Conservation (phyloP, 2,888 invertebrate species). For the Drosophila paramelanica region DNA sequence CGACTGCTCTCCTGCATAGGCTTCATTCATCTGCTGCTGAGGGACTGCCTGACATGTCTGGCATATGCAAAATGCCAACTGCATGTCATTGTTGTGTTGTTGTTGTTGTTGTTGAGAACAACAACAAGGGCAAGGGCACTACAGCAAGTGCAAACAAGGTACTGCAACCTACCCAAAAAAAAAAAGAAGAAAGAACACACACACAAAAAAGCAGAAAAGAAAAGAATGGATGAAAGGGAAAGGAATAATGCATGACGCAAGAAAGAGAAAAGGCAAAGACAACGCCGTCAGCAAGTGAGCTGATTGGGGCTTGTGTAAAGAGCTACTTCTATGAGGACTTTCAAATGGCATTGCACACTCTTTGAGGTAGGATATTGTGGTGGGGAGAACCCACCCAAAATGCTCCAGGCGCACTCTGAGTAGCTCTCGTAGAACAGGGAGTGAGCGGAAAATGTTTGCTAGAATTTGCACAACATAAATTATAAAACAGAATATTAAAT, state of each 20-base stretch:
- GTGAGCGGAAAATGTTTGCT: slow-evolving; percentile 10
- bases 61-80: slow-evolving; percentile 69
- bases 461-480: slow-evolving; percentile 14
- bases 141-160: slow-evolving; percentile 64
- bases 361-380: slow-evolving; percentile 6
- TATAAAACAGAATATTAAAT: slow-evolving; percentile 33
- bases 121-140: slow-evolving; percentile 70
- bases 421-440: slow-evolving; percentile 25
- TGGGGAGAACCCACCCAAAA: background rate
- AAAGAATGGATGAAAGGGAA: slow-evolving; percentile 1
- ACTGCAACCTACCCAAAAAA: slow-evolving; percentile 29
- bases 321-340: slow-evolving; percentile 50
- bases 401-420: slow-evolving; percentile 35
- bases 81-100: slow-evolving; percentile 32
- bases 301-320: slow-evolving; percentile 52
- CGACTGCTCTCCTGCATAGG: slow-evolving; percentile 25
- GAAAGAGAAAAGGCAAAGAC: slow-evolving; percentile 29
- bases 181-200: slow-evolving; percentile 3
- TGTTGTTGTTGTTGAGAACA: slow-evolving; percentile 27
- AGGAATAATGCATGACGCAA: background rate
- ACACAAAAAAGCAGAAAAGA: slow-evolving; percentile 5
- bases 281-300: slow-evolving; percentile 47
- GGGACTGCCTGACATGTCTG: slow-evolving; percentile 53
- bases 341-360: slow-evolving; percentile 57
- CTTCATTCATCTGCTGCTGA: slow-evolving; percentile 32